Conservation (phyloP, 2,113 vertebrate genomes). For the Istiophorus platypterus region DNA sequence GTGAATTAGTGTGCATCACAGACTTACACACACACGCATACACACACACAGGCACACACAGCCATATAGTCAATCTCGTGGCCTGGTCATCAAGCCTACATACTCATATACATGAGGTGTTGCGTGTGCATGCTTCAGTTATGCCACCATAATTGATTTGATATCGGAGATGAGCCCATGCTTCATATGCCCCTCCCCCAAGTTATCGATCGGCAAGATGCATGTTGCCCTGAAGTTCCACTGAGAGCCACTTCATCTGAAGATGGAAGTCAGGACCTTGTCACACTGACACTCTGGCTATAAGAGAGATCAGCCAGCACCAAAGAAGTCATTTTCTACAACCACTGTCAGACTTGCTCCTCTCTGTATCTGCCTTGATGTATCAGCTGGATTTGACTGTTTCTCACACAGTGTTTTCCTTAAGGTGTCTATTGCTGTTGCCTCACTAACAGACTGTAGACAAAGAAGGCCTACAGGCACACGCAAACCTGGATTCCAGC, state of each 20-base stretch:
- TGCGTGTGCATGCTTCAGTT: conserved; percentile 69
- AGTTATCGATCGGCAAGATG: conserved; percentile 53
- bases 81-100: conserved; percentile 48
- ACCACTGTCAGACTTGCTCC: not conserved
- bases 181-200: conserved; percentile 60
- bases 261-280: conserved; percentile 65
- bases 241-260: conserved; percentile 54
- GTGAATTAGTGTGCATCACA: conserved; percentile 19
- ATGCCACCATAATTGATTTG: conserved; percentile 61
- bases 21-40: conserved; percentile 20
- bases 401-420: too few species aligned
- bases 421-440: too few species aligned
- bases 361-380: not conserved
- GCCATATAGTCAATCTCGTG: conserved; percentile 67
- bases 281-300: conserved; percentile 56
- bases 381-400: conserved; percentile 9
- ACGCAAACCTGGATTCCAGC: too few species aligned
- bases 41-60: conserved; percentile 30
- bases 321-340: conserved; percentile 5
- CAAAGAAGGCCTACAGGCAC: too few species aligned
- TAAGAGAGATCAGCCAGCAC: conserved; percentile 44
- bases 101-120: conserved; percentile 70
- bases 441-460: too few species aligned
- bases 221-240: conserved; percentile 52
- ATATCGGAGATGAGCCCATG: conserved; percentile 58